Percentiles rank a stretch among this genome's conserved stretches.
Evolutionary conservation across 2,113 vertebrate species (phyloP).

Genomic region (Tapirus terrestris): DNA sequence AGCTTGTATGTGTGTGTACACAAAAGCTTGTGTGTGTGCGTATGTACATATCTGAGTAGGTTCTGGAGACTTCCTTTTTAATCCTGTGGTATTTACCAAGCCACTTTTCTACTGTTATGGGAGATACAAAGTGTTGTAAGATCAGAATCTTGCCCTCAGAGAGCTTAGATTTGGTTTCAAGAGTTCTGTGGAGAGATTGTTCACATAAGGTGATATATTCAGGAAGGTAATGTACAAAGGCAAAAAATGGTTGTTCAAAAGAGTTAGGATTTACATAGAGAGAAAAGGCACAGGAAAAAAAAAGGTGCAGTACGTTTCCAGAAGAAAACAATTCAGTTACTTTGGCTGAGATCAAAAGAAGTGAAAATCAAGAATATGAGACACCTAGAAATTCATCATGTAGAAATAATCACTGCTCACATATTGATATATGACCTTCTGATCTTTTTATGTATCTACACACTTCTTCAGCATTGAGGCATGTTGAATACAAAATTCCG

Average conservation of each 20-base stretch:
- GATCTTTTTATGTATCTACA: not conserved
- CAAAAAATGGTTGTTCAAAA: not conserved
- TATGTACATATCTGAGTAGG: not conserved
- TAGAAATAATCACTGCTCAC: not conserved
- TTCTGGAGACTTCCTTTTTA: not conserved
- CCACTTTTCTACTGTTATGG: not conserved
- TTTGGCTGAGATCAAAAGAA: not conserved
- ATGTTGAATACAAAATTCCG: not conserved
- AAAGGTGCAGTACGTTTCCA: not conserved
- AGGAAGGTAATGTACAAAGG: not conserved
- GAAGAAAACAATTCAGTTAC: not conserved
- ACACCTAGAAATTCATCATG: not conserved
- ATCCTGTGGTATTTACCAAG: not conserved
- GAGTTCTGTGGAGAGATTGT: not conserved
- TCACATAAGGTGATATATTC: not conserved
- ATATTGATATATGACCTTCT: not conserved
- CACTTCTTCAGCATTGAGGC: not conserved
- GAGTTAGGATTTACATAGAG: not conserved
- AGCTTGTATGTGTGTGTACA: accelerated
- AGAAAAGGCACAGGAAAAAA: not conserved
- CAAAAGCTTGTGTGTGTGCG: no score
- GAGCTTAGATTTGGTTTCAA: not conserved
- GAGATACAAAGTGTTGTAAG: not conserved
- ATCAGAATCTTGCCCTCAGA: not conserved
- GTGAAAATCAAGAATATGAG: not conserved